A percentile compares a stretch with the other conserved stretches of the same genome.
Conservation (phyloP, 1,140 invertebrate genomes). For the Ridgeia piscesae region DNA sequence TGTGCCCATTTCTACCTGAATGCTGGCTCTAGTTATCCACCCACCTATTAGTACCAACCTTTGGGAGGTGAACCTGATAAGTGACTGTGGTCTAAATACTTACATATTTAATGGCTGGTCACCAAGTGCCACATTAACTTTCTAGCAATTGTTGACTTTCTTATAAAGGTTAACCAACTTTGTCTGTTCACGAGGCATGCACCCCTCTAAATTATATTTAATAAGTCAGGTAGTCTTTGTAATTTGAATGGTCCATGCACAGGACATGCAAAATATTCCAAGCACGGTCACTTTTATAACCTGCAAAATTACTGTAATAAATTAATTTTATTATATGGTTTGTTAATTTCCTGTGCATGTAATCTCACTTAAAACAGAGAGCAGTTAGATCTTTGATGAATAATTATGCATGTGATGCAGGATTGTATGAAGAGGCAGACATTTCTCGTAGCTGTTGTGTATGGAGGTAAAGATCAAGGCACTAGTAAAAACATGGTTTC, state of each 20-base stretch:
- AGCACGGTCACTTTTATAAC: neutral
- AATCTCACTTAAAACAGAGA: neutral
- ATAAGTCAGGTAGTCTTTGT: too few species aligned
- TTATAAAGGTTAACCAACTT: neutral
- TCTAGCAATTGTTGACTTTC: neutral
- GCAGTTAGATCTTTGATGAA: neutral
- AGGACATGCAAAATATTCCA: too few species aligned
- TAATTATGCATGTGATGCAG: neutral
- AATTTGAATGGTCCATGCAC: too few species aligned
- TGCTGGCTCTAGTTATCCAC: neutral
- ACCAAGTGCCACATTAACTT: neutral
- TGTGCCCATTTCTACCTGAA: neutral
- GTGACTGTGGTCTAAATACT: neutral
- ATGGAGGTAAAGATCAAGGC: neutral
- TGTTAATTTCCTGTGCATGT: neutral
- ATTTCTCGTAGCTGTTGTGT: neutral
- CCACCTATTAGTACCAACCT: neutral
- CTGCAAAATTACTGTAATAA: neutral
- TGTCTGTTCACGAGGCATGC: too few species aligned
- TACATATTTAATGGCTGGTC: neutral
- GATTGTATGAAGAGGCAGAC: neutral
- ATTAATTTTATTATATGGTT: neutral
- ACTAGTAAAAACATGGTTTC: neutral
- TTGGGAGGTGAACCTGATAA: neutral
- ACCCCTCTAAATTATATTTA: too few species aligned